Evolutionary conservation across 2,797 vertebrate genomes (phyloP).

Genomic region (Myoxocephalus aenaeus): DNA sequence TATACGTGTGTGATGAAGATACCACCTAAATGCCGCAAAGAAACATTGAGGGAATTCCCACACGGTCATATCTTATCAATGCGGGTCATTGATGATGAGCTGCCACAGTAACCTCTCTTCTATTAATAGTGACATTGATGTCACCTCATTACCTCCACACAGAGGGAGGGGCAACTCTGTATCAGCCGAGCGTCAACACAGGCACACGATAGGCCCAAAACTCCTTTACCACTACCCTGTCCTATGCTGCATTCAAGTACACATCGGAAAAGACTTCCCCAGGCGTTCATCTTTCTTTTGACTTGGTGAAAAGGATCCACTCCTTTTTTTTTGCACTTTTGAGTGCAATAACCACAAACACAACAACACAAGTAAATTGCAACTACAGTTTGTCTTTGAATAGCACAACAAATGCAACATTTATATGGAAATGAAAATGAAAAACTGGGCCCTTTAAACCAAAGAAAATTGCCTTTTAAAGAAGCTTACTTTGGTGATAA

Average conservation of each 20-base stretch:
- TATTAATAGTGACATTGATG: constrained; percentile 43
- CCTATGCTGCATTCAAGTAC: constrained; percentile 37
- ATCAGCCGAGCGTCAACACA: constrained; percentile 57
- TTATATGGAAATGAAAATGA: not conserved
- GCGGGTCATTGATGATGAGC: not conserved
- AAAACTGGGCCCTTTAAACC: not conserved
- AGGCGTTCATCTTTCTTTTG: not conserved
- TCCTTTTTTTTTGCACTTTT: not conserved
- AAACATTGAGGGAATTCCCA: not conserved
- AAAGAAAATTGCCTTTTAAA: not conserved
- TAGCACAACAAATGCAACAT: not conserved
- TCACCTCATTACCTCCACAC: constrained; percentile 21
- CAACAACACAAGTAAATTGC: not conserved
- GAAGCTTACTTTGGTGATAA: not conserved
- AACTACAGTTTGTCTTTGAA: not conserved
- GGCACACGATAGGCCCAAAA: constrained; percentile 57
- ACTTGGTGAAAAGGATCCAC: not conserved
- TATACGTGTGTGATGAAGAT: not conserved
- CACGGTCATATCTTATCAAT: not conserved
- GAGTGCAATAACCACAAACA: not conserved
- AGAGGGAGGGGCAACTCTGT: constrained; percentile 48
- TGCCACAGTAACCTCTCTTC: not conserved
- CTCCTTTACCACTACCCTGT: constrained; percentile 26
- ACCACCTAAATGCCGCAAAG: not conserved
- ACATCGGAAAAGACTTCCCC: not conserved